These are phyloP conservation scores for Gnathonemus longibarbis DNA, from an alignment of 2,113 vertebrate genomes.

Conservation along the genomic window DNA sequence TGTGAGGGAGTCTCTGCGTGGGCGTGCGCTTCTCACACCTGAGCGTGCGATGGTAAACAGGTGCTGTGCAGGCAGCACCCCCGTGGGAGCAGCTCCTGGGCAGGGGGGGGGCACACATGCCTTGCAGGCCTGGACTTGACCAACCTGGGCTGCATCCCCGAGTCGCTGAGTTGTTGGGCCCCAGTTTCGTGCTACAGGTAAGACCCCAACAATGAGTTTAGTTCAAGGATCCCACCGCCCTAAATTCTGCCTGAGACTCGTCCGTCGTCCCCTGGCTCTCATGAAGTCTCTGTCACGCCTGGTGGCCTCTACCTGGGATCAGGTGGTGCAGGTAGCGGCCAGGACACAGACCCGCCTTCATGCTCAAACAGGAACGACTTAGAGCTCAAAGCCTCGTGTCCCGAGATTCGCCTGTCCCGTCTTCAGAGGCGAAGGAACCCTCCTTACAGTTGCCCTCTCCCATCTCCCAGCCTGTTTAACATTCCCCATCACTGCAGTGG, in stretches of 20 bases:
- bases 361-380: background rate
- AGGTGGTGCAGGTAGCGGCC: background rate
- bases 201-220: background rate
- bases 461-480: background rate
- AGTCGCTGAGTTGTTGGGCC: background rate
- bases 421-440: background rate
- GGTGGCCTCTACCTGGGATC: background rate
- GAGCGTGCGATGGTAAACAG: background rate
- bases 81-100: background rate
- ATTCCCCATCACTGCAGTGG: background rate
- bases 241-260: background rate
- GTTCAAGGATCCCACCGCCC: background rate
- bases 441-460: background rate
- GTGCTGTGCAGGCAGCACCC: background rate
- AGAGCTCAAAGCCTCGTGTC: background rate
- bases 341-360: background rate
- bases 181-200: background rate
- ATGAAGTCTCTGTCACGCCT: background rate
- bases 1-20: background rate
- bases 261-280: background rate
- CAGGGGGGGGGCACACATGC: background rate
- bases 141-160: background rate
- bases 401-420: background rate
- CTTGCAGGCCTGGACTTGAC: background rate
- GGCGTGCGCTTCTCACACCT: background rate